Conservation (phyloP, 2,113 vertebrate genomes). For the Centrocercus urophasianus region DNA sequence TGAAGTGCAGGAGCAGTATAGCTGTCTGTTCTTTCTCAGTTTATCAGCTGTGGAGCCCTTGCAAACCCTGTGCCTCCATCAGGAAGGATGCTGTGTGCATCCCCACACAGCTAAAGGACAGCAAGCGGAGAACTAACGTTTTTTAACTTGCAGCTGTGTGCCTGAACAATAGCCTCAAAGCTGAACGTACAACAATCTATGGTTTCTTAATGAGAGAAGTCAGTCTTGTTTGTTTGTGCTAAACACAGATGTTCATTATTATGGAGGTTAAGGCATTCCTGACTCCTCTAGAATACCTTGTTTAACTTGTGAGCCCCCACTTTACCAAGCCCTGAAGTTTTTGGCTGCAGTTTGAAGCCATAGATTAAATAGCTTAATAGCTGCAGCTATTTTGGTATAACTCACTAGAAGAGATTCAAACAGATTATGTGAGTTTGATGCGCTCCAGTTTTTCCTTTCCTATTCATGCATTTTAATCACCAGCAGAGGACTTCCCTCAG, state of each 20-base stretch:
- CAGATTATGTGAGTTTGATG: not conserved
- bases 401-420: not conserved
- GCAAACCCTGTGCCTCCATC: not conserved
- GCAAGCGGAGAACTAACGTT: not conserved
- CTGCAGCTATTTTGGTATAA: slow-evolving; percentile 20
- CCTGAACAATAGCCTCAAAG: not conserved
- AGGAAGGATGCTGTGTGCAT: accelerated
- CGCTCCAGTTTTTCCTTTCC: not conserved
- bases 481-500: not conserved
- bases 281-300: not conserved
- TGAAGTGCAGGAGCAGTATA: not conserved
- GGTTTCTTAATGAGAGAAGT: not conserved
- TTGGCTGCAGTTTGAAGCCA: slow-evolving; percentile 30
- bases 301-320: not conserved
- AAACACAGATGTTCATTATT: slow-evolving; percentile 40
- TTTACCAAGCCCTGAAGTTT: slow-evolving; percentile 38
- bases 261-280: slow-evolving; percentile 7
- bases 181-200: not conserved
- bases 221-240: not conserved
- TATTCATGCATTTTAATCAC: not conserved
- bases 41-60: not conserved
- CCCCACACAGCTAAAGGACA: accelerated
- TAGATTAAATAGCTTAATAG: not conserved
- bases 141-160: not conserved
- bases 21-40: not conserved